Evolutionary conservation across 2,113 vertebrate species (phyloP), one percentile per base, ranked within the genome.

Genomic region (Garra rufa): DNA sequence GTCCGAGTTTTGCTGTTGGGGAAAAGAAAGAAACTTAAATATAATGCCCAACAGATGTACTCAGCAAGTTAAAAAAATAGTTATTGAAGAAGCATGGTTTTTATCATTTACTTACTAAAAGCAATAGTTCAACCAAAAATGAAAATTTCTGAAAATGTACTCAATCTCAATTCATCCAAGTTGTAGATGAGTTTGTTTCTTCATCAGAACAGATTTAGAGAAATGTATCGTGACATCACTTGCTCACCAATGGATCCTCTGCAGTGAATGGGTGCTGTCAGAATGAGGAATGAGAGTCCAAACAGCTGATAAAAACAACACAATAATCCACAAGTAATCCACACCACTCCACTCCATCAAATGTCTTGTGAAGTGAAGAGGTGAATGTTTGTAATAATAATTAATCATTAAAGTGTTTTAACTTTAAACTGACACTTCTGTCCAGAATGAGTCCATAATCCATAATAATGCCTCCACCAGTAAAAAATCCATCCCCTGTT

Each of bases 1-100:
- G 85, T 96, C 96, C 10, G 94, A 94, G 86, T 92, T 96, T 94
- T 96, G 95, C 90, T 94, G 93, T 85, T 59, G 84, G 86, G 28
- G 74, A 82, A 73, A 84, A 24, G 38, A 73, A 28, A 67, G 21
- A 55, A 74, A 34, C 9, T 4, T 82, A 21, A 73, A 26, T 50
- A 73, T 15, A 10, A 26, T 11, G 24, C 70, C n/a, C n/a, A 67
- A 74, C 4, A 63, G 9, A 69, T 38, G 4, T n/a, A 41, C 17
- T 69, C 17, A 21, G 61, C 59, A 63, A 63, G 4, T 15, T 2
- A 30, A 19, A 34, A 19, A 1, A 30, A 11, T 59, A n/a, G 21
- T n/a, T 30, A 13, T 5, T 26, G 57, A 59, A 61, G 1, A 6
- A 11, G n/a, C 10, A 10, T 4, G 1, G 3, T 59, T 11, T 59